phyloP scores from a whole-genome alignment of 35 echinoderm and acorn worm genomes.

The Heliocidaris erythrogramma region DNA sequence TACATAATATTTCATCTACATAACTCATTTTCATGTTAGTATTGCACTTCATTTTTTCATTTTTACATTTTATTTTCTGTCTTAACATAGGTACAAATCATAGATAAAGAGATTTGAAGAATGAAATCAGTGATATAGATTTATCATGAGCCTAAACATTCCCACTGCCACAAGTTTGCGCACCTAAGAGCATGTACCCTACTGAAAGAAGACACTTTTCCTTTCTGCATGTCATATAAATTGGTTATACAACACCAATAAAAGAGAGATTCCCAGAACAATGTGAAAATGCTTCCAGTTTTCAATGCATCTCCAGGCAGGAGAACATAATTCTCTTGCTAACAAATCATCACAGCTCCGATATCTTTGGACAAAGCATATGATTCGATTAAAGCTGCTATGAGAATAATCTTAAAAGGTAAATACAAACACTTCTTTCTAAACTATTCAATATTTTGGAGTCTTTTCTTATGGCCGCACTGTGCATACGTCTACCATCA shows the following conservation, averaged over 20 bases:
- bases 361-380: neutral
- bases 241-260: no score
- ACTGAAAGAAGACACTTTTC: neutral
- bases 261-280: no score
- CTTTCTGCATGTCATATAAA: no score
- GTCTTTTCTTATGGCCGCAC: neutral
- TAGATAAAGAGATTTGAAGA: neutral
- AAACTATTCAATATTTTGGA: neutral
- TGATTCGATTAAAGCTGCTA: neutral
- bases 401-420: neutral
- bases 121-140: neutral
- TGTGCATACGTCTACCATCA: neutral
- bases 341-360: neutral
- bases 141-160: neutral
- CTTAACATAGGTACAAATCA: neutral
- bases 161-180: neutral
- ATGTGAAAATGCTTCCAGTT: neutral
- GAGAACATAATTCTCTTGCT: neutral
- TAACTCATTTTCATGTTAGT: neutral
- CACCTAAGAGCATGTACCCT: neutral
- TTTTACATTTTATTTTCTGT: neutral
- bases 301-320: no score
- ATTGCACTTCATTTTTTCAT: conserved; percentile 23
- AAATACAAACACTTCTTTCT: neutral
- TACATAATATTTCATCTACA: conserved; percentile 17